Percentiles rank a stretch among this genome's conserved stretches.
Evolutionary conservation across 2,888 invertebrate genomes (phyloP).

Genomic region (Thumatha senex): DNA sequence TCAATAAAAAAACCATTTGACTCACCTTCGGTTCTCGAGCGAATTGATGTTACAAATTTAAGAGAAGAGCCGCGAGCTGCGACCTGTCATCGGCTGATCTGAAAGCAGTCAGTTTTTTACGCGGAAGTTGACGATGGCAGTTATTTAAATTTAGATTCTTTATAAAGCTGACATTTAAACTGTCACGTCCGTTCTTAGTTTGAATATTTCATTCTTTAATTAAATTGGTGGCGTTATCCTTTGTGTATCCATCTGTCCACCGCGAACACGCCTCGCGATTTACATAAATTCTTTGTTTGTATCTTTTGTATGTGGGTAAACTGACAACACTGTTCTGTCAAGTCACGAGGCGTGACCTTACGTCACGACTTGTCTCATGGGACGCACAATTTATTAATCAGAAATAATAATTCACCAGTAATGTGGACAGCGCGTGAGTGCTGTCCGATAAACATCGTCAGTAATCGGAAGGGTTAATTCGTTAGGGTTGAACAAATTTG

Average conservation of each 20-base stretch:
- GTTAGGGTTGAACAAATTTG: constrained; percentile 20
- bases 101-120: too few species aligned
- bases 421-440: constrained; percentile 58
- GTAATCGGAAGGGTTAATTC: constrained; percentile 53
- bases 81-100: too few species aligned
- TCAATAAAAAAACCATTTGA: too few species aligned
- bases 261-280: not conserved
- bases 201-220: too few species aligned
- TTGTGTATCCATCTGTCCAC: too few species aligned
- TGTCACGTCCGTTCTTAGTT: too few species aligned
- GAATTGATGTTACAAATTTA: too few species aligned
- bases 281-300: not conserved
- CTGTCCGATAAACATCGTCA: constrained; percentile 55
- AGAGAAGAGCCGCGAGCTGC: too few species aligned
- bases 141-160: too few species aligned
- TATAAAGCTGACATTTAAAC: too few species aligned
- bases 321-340: constrained; percentile 25
- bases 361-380: constrained; percentile 57
- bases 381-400: constrained; percentile 82
- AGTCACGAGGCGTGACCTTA: constrained; percentile 47
- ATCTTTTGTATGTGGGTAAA: not conserved
- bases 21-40: too few species aligned
- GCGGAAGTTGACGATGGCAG: too few species aligned
- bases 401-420: constrained; percentile 83
- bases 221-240: not conserved